These are phyloP conservation scores for Rousettus madagascariensis DNA, from an alignment of 2,797 vertebrate species.

Conservation along the genomic window DNA sequence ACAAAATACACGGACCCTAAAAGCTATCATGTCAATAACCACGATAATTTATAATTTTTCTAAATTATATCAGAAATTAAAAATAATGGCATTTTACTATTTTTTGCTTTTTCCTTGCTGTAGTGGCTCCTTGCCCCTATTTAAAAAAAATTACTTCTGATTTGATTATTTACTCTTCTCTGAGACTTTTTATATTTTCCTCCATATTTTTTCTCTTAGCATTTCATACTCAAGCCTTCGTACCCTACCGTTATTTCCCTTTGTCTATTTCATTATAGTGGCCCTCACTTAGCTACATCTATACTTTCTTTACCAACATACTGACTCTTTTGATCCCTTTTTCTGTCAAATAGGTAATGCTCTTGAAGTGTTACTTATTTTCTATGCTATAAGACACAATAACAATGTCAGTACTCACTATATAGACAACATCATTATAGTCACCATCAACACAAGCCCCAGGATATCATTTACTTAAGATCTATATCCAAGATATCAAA, in stretches of 20 bases:
- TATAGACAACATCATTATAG: not conserved
- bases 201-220: conserved; percentile 70
- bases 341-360: not conserved
- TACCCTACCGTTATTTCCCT: conserved; percentile 42
- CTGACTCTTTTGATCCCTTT: not conserved
- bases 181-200: conserved; percentile 67
- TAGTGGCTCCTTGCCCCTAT: not conserved
- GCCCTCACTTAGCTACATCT: conserved; percentile 9
- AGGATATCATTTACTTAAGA: not conserved
- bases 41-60: not conserved
- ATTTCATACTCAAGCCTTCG: conserved; percentile 38
- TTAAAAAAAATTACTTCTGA: not conserved
- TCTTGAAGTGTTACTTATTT: not conserved
- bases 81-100: not conserved
- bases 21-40: not conserved
- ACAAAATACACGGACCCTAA: not conserved
- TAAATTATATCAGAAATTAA: not conserved
- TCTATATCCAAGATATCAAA: not conserved
- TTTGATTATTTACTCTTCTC: conserved; percentile 62
- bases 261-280: conserved; percentile 64
- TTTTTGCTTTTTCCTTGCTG: not conserved
- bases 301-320: not conserved
- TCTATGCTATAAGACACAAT: not conserved
- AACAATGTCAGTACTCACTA: not conserved
- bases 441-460: not conserved